phyloP scores from a whole-genome alignment of 2,797 vertebrate genomes.

The Halcyon leucocephala region DNA sequence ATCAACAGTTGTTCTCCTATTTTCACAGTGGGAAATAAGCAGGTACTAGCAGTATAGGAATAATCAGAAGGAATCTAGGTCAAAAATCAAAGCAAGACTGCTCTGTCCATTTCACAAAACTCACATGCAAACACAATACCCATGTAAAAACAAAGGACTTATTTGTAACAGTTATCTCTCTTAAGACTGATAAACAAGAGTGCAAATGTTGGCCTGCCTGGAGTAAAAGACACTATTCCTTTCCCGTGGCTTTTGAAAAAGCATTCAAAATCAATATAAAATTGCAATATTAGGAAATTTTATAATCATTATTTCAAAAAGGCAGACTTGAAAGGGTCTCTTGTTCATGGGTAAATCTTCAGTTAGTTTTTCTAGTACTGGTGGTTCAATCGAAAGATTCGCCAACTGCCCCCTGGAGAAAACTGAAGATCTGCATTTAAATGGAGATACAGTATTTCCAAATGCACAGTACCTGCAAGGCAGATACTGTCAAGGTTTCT shows the following conservation, averaged over 20 bases:
- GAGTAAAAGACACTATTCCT: background rate
- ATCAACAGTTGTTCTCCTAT: conserved; percentile 74
- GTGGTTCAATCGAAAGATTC: conserved; percentile 78
- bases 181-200: background rate
- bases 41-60: conserved; percentile 65
- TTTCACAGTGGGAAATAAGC: conserved; percentile 75
- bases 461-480: conserved; percentile 78
- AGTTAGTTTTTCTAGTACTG: conserved; percentile 77
- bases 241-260: conserved; percentile 49
- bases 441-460: conserved; percentile 80
- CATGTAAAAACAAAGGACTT: conserved; percentile 58
- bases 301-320: conserved; percentile 73
- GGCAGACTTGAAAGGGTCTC: conserved; percentile 73
- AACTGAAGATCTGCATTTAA: conserved; percentile 83
- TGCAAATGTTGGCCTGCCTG: conserved; percentile 5
- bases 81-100: conserved; percentile 73
- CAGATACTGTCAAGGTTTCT: conserved; percentile 78
- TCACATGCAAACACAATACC: conserved; percentile 56
- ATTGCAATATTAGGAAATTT: conserved; percentile 68
- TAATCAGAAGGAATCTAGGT: conserved; percentile 74
- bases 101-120: conserved; percentile 53
- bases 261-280: conserved; percentile 71
- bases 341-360: conserved; percentile 76
- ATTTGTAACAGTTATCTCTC: conserved; percentile 11
- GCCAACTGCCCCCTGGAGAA: conserved; percentile 81